Base-by-base conservation (phyloP, 30 jellyfish, hydroid and myxozoan species). In the Aurelia sp. region DNA sequence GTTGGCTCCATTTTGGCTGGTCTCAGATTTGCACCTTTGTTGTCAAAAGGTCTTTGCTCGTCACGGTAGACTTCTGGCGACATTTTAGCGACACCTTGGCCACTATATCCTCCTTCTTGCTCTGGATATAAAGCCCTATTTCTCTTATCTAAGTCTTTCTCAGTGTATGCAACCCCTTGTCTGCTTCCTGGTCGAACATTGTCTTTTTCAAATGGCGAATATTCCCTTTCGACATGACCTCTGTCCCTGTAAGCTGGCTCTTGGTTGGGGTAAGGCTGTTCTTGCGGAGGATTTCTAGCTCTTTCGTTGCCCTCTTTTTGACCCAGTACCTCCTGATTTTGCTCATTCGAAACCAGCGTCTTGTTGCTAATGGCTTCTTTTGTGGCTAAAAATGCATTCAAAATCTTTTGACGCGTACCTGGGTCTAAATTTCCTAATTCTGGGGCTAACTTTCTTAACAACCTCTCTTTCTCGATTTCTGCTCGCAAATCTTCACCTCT, bases 381-480 rank as follows among this genome's bases (percentile, higher is more conserved):
- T 85, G 83, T 22, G 20, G 73, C 85, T 13, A 82, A 10, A 50
- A 93, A 64, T 20, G 91, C 97, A 62, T 86, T 75, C 51, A 93
- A 60, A 52, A 93, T 71, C 6, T 81, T 82, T 68, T 93, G 91
- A 11, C 94, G 91, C 41, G 84, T 37, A 11, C 20, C 79, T 18
- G 96, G 86, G 63, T 93, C 98, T 47, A 93, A 47, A 37, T 63
- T 76, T 4, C 48, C 89, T 77, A 93, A 62, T 64, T 86, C 98
- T 11, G 98, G 98, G 17, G 88, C 96, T 11, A 93, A 51, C 53
- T 88, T 76, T 60, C 84, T 93, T 30, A 88, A 70, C 15, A 93
- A 63, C 53, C 96, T 65, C 66, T 93, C 98, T 51, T 92, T 73
- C 68, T 93, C 98, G 13, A 85, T 74, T 67, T 88, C 92, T 44